Evolutionary conservation across 2,113 vertebrate species (phyloP).

Genomic region (Corythoichthys intestinalis): DNA sequence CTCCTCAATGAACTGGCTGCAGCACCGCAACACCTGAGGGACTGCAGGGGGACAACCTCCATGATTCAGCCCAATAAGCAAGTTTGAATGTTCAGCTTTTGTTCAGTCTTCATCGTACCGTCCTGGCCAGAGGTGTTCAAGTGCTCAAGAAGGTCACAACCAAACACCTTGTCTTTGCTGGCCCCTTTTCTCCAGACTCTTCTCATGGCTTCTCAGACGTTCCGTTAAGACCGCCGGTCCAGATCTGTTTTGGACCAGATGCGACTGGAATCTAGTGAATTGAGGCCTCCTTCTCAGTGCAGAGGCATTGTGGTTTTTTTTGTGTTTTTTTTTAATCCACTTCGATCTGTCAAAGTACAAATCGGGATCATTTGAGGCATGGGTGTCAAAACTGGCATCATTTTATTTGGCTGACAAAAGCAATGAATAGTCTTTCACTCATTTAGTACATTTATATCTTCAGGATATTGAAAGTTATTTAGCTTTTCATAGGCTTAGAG

Average conservation of each 20-base stretch:
- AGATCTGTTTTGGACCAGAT: slow-evolving; percentile 1
- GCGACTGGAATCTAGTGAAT: slow-evolving; percentile 4
- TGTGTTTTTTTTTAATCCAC: neutral
- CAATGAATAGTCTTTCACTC: neutral
- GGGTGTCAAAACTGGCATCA: neutral
- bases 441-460: too few relatives aligned
- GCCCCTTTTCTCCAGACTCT: slow-evolving; percentile 79
- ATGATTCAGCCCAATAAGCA: neutral
- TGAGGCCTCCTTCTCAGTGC: slow-evolving; percentile 26
- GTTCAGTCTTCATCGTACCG: slow-evolving; percentile 66
- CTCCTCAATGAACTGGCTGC: slow-evolving; percentile 87
- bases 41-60: slow-evolving; percentile 63
- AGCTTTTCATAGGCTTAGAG: too few relatives aligned
- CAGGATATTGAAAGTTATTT: too few relatives aligned
- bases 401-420: neutral
- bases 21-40: slow-evolving; percentile 82
- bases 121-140: slow-evolving; percentile 78
- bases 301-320: slow-evolving; percentile 7
- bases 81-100: neutral
- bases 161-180: slow-evolving; percentile 85
- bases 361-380: neutral
- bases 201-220: slow-evolving; percentile 70
- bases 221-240: slow-evolving; percentile 37
- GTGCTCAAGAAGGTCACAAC: slow-evolving; percentile 85
- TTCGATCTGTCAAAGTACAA: slow-evolving; percentile 32